A percentile compares a stretch with the other conserved stretches of the same genome.
Evolutionary conservation across 2,113 vertebrate species (phyloP).

Genomic region (Trogon melanurus): DNA sequence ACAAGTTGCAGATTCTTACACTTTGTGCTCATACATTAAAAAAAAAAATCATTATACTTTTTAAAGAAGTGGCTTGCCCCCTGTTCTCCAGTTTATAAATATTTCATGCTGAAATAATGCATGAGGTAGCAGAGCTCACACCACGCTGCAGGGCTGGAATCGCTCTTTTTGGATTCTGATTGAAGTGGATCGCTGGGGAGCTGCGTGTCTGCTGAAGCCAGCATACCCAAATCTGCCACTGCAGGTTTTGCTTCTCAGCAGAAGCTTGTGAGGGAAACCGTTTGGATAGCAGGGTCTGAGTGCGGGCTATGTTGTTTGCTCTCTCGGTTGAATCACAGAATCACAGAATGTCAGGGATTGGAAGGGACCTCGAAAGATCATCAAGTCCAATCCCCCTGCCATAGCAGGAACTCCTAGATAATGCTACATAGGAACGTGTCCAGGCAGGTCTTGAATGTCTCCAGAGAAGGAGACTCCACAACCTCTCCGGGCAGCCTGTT

Average conservation of each 20-base stretch:
- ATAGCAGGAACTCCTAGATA: no score
- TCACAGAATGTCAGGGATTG: no score
- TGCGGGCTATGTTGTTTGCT: neutral
- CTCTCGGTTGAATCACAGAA: neutral
- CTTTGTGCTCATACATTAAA: neutral
- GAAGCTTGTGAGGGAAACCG: neutral
- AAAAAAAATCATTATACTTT: slow-evolving; percentile 49
- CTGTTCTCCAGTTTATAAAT: slow-evolving; percentile 51
- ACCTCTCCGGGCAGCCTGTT: no score
- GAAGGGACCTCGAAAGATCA: no score
- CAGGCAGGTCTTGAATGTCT: no score
- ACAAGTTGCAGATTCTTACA: slow-evolving; percentile 2
- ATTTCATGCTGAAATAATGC: slow-evolving; percentile 52
- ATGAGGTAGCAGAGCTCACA: slow-evolving; percentile 11
- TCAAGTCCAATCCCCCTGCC: no score
- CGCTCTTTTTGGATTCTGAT: neutral
- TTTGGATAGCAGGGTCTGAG: neutral
- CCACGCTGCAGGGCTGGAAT: neutral
- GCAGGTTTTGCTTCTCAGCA: neutral
- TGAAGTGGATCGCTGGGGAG: slow-evolving; percentile 18
- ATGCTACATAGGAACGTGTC: no score
- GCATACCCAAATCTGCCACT: neutral
- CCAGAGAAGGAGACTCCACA: no score
- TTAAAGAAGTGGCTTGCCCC: slow-evolving; percentile 21
- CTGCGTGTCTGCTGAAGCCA: neutral